A percentile compares a stretch with the other conserved stretches of the same genome.
Conservation (phyloP, 2,113 vertebrate species). For the Felis chaus region DNA sequence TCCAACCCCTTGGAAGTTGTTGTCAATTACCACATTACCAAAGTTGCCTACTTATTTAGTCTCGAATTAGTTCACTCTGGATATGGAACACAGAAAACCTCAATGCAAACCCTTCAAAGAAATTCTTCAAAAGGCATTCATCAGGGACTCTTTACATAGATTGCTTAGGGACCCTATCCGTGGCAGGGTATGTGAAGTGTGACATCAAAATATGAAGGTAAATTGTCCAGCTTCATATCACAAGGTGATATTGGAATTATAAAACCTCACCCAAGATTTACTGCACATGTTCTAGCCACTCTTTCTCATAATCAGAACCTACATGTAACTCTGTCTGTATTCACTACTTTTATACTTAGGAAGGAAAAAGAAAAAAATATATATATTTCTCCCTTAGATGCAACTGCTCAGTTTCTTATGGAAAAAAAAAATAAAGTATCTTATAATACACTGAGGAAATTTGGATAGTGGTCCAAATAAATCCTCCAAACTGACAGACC, state of each 20-base stretch:
- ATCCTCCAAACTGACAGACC: conserved; percentile 43
- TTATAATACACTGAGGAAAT: conserved; percentile 56
- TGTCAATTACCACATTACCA: background rate
- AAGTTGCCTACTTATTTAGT: background rate
- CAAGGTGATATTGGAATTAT: background rate
- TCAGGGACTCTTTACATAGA: background rate
- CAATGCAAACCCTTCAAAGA: background rate
- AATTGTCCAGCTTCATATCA: background rate
- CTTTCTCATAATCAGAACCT: background rate
- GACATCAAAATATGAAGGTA: background rate
- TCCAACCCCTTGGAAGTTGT: background rate
- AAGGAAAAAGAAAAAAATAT: background rate
- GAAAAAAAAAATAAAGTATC: background rate
- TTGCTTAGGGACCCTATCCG: background rate
- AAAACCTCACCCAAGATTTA: background rate
- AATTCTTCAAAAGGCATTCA: background rate
- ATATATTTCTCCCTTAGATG: background rate
- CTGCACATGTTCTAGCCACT: background rate
- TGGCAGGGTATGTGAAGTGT: background rate
- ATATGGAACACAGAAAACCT: background rate
- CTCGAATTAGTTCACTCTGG: background rate
- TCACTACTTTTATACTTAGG: background rate
- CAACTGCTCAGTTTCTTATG: conserved; percentile 16
- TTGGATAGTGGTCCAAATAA: conserved; percentile 64
- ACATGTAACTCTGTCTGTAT: background rate